Evolutionary conservation across 2,113 vertebrate species (phyloP).

Genomic region (Zingel zingel): DNA sequence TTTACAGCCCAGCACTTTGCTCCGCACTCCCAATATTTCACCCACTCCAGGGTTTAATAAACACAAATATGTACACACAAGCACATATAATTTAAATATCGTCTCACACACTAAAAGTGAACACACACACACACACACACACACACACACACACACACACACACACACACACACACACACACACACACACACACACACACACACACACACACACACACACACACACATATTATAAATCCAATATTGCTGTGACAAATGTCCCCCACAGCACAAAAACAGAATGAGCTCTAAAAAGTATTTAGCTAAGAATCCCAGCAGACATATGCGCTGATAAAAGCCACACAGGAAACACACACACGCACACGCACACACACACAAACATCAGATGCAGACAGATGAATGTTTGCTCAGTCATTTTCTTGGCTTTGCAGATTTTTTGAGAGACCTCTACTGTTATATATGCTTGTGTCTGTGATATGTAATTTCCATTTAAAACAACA

Average conservation of each 20-base stretch:
- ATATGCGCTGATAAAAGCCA: conserved; percentile 31
- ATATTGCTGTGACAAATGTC: conserved; percentile 72
- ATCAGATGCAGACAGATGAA: too few relatives aligned
- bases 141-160: conserved; percentile 21
- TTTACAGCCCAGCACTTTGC: conserved; percentile 55
- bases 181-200: conserved; percentile 36
- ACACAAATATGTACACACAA: conserved; percentile 44
- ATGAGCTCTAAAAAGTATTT: conserved; percentile 58
- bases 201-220: too few relatives aligned
- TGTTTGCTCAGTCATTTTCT: too few relatives aligned
- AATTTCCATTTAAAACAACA: conserved; percentile 66
- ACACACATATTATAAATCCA: conserved; percentile 68
- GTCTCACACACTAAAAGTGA: conserved; percentile 21
- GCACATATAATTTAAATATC: conserved; percentile 13
- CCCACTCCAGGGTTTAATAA: conserved; percentile 68
- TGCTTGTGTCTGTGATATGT: conserved; percentile 23
- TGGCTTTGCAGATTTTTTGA: too few relatives aligned
- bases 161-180: conserved; percentile 33
- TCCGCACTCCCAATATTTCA: conserved; percentile 38
- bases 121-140: conserved; percentile 34
- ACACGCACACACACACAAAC: not conserved
- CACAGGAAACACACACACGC: not conserved
- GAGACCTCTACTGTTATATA: too few relatives aligned
- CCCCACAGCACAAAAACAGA: conserved; percentile 60
- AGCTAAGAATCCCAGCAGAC: conserved; percentile 62